Percentiles rank a stretch among this genome's conserved stretches.
These are phyloP conservation scores for Paralichthys olivaceus DNA, from an alignment of 2,113 vertebrate species.

Conservation along the genomic window DNA sequence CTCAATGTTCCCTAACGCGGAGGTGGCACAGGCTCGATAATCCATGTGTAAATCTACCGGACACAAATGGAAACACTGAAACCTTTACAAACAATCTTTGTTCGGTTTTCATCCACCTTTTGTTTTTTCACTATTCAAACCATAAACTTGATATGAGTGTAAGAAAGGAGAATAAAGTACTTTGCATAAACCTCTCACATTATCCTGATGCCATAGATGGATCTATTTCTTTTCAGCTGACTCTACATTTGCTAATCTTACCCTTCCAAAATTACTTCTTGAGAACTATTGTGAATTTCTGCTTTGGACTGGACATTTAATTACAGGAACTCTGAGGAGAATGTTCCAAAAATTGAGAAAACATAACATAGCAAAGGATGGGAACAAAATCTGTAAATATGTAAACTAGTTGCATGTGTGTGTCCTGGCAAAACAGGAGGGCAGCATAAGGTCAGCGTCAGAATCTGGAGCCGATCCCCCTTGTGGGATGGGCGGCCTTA, in stretches of 20 bases:
- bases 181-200: slow-evolving; percentile 16
- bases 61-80: slow-evolving; percentile 43
- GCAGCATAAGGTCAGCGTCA: slow-evolving; percentile 41
- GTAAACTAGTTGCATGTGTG: slow-evolving; percentile 10
- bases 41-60: slow-evolving; percentile 62
- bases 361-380: neutral
- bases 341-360: slow-evolving; percentile 24
- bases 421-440: slow-evolving; percentile 40
- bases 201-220: slow-evolving; percentile 24
- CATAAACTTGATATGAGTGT: slow-evolving; percentile 14
- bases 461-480: slow-evolving; percentile 29
- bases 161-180: slow-evolving; percentile 27
- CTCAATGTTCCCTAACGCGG: slow-evolving; percentile 37
- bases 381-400: neutral
- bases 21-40: slow-evolving; percentile 45
- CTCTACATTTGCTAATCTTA: slow-evolving; percentile 48
- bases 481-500: slow-evolving; percentile 31
- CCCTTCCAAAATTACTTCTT: slow-evolving; percentile 42
- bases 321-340: slow-evolving; percentile 31
- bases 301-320: slow-evolving; percentile 47
- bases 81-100: neutral
- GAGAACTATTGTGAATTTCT: slow-evolving; percentile 40
- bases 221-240: slow-evolving; percentile 45
- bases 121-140: slow-evolving; percentile 12
- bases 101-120: slow-evolving; percentile 40